phyloP scores from a whole-genome alignment of 2,797 vertebrate species.

The Rhinella marina region DNA sequence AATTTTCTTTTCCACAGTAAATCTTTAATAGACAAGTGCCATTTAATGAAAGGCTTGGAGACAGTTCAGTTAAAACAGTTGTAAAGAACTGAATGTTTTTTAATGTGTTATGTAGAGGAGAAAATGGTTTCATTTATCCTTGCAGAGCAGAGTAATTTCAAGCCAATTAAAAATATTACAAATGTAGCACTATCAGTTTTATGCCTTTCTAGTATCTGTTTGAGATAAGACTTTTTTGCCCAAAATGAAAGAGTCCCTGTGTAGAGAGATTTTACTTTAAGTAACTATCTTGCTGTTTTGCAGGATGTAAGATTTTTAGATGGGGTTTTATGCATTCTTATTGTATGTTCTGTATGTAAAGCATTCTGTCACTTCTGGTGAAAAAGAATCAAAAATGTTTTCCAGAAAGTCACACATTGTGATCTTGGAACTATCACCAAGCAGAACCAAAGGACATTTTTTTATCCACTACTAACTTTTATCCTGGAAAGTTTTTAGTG shows the following conservation, averaged over 20 bases:
- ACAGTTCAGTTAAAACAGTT: conserved; percentile 62
- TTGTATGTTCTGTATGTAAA: conserved; percentile 2
- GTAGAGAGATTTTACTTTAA: conserved; percentile 21
- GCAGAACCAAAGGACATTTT: neutral
- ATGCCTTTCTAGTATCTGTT: conserved; percentile 45
- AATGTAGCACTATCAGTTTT: conserved; percentile 46
- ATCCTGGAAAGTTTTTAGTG: neutral
- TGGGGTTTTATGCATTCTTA: conserved; percentile 18
- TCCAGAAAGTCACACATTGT: neutral
- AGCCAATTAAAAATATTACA: conserved; percentile 60
- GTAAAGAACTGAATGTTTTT: conserved; percentile 56
- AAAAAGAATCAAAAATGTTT: neutral
- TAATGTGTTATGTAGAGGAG: conserved; percentile 45
- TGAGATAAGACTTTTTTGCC: conserved; percentile 42
- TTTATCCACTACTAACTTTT: neutral
- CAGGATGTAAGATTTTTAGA: neutral
- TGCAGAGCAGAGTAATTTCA: conserved; percentile 53
- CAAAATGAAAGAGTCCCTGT: conserved; percentile 47
- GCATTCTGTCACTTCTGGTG: neutral
- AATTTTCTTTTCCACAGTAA: conserved; percentile 66
- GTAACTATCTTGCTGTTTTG: conserved; percentile 9
- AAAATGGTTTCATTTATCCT: conserved; percentile 57
- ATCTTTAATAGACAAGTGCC: conserved; percentile 66
- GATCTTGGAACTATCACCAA: neutral
- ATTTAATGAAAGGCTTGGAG: conserved; percentile 64